phyloP scores from a whole-genome alignment of 1,140 invertebrate genomes.

The Pogonomyrmex californicus region DNA sequence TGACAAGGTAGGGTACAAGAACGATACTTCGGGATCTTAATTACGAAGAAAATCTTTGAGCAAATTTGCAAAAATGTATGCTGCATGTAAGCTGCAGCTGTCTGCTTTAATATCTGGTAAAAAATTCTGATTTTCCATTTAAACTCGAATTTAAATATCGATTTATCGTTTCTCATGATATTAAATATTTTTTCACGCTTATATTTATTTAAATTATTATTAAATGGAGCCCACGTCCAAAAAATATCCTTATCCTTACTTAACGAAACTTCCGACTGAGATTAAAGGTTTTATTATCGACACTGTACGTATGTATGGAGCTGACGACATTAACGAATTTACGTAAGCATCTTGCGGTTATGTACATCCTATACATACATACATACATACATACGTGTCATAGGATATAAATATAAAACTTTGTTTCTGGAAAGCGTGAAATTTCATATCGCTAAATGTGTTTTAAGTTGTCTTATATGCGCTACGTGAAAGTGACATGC shows the following conservation, averaged over 20 bases:
- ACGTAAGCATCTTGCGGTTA: slow-evolving; percentile 29
- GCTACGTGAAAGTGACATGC: background rate
- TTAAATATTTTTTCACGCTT: background rate
- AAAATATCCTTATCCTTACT: background rate
- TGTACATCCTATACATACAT: background rate
- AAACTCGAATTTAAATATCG: background rate
- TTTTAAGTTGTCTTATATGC: background rate
- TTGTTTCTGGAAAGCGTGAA: background rate
- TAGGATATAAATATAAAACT: background rate
- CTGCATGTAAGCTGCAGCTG: background rate
- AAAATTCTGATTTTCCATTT: background rate
- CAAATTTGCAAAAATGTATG: background rate
- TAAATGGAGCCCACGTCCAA: background rate
- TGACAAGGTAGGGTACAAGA: slow-evolving; percentile 10
- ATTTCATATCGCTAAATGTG: slow-evolving; percentile 4
- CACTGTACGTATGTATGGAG: too few relatives aligned
- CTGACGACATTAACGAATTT: slow-evolving; percentile 30
- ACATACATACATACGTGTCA: background rate
- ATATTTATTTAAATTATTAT: background rate
- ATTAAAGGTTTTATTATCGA: slow-evolving; percentile 14
- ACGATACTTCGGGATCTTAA: slow-evolving; percentile 36
- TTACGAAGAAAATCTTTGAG: slow-evolving; percentile 29
- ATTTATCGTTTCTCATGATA: slow-evolving; percentile 1
- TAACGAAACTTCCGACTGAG: slow-evolving; percentile 7
- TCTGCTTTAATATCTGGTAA: background rate